These are phyloP conservation scores for Pteruthius melanotis DNA, from an alignment of 2,113 vertebrate species.

Conservation along the genomic window DNA sequence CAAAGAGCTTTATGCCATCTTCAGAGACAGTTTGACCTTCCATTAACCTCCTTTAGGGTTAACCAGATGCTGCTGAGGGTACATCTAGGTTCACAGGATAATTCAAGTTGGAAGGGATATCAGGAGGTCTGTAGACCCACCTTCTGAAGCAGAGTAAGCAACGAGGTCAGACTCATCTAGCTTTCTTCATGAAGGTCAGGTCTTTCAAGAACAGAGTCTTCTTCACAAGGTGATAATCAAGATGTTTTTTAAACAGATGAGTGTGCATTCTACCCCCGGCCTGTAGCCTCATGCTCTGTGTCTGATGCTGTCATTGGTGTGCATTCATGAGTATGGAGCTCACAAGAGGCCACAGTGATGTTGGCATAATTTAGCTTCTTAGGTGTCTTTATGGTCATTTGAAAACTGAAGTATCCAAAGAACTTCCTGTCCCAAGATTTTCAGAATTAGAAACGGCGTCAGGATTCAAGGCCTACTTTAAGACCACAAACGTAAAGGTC, in stretches of 20 bases:
- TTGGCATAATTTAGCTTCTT: background rate
- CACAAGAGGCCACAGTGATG: background rate
- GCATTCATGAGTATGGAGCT: background rate
- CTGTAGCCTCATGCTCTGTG: background rate
- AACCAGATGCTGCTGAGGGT: background rate
- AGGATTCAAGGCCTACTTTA: background rate
- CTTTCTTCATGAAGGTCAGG: background rate
- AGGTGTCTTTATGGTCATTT: background rate
- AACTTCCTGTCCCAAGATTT: background rate
- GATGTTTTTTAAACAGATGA: background rate
- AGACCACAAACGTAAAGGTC: background rate
- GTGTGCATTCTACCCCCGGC: background rate
- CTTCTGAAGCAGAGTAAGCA: background rate
- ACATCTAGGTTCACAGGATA: background rate
- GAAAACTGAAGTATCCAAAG: background rate
- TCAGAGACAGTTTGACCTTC: background rate
- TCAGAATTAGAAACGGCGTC: background rate
- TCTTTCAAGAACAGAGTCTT: background rate
- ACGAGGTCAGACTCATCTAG: background rate
- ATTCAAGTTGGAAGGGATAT: background rate
- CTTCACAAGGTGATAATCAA: background rate
- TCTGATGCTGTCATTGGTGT: background rate
- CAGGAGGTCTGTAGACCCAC: background rate
- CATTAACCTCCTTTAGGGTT: background rate
- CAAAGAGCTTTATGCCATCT: background rate